These are phyloP conservation scores for Mohoua ochrocephala DNA, from an alignment of 2,113 vertebrate species.

Conservation along the genomic window DNA sequence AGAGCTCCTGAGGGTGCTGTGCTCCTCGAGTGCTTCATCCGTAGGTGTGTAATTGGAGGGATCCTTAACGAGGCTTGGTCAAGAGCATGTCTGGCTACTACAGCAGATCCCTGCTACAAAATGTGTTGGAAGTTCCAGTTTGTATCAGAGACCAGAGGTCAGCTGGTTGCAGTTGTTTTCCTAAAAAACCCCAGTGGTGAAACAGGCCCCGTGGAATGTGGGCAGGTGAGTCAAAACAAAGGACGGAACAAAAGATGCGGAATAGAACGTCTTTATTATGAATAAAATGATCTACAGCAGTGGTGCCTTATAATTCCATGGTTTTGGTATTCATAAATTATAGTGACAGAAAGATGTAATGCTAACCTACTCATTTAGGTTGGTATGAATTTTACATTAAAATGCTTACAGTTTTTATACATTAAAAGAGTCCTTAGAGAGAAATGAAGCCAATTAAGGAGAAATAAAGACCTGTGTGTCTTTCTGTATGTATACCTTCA, in stretches of 20 bases:
- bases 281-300: background rate
- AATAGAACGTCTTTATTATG: background rate
- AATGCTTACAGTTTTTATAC: constrained; percentile 21
- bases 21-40: background rate
- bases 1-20: background rate
- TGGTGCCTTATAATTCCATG: background rate
- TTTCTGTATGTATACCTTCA: background rate
- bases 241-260: background rate
- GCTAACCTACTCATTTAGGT: background rate
- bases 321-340: background rate
- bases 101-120: background rate
- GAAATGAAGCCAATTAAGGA: constrained; percentile 34
- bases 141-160: background rate
- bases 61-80: background rate
- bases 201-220: background rate
- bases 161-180: background rate
- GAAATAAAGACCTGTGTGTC: background rate
- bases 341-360: background rate
- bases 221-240: background rate
- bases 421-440: constrained; percentile 6
- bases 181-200: background rate
- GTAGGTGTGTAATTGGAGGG: accelerated
- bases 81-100: background rate
- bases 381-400: constrained; percentile 9
- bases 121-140: background rate